Conservation (phyloP, 2,113 vertebrate genomes). For the Phainopepla nitens region DNA sequence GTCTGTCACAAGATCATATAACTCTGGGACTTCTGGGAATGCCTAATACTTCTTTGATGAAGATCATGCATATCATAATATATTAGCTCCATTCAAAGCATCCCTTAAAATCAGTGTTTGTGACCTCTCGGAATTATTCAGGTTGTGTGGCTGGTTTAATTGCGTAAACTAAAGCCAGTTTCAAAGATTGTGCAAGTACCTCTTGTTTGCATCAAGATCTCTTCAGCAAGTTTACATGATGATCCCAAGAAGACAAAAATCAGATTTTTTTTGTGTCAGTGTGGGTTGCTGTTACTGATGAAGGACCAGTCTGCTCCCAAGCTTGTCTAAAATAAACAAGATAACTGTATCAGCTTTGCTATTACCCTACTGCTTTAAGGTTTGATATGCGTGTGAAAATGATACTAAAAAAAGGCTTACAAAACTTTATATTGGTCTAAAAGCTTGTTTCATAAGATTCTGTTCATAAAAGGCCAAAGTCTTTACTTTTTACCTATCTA, state of each 20-base stretch:
- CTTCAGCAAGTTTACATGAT: not conserved
- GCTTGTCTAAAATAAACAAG: not conserved
- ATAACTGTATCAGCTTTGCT: not conserved
- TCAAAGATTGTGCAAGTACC: not conserved
- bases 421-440: not conserved
- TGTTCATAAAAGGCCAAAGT: not conserved
- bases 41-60: conserved; percentile 18
- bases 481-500: not conserved
- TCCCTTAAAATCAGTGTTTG: not conserved
- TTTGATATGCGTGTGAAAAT: not conserved
- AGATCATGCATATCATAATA: not conserved
- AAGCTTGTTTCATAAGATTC: not conserved
- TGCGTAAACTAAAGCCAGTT: not conserved
- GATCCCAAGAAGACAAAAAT: not conserved
- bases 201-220: not conserved
- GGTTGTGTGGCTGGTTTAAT: not conserved
- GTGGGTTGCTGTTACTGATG: not conserved
- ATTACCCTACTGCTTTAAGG: not conserved
- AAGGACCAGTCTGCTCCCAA: not conserved
- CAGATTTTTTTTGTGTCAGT: not conserved
- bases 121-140: not conserved
- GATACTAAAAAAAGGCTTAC: not conserved
- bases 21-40: conserved; percentile 30
- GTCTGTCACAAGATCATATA: conserved; percentile 36
- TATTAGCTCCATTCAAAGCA: not conserved